These are phyloP conservation scores for Mimumesa dahlbomi DNA, from an alignment of 2,888 invertebrate species.

Conservation along the genomic window DNA sequence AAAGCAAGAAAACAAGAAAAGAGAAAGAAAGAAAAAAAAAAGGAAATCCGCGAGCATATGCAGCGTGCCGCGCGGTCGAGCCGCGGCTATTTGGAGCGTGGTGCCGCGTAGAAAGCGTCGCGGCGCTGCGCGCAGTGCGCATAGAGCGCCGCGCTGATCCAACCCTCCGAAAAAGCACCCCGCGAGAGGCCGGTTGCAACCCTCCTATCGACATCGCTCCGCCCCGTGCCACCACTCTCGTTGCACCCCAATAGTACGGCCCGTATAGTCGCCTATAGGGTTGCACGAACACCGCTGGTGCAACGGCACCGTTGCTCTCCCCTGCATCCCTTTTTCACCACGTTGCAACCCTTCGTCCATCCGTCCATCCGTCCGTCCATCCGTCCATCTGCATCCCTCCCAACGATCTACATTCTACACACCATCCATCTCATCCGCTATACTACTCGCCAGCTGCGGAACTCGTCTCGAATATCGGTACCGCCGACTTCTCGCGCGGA, in stretches of 20 bases:
- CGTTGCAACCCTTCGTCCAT: slow-evolving; percentile 51
- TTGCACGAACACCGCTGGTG: slow-evolving; percentile 56
- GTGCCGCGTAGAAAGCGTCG: not conserved
- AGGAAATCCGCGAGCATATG: not conserved
- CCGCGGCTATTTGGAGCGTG: slow-evolving; percentile 14
- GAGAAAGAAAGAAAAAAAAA: too few relatives aligned
- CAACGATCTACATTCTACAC: slow-evolving; percentile 54
- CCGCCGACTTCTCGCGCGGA: slow-evolving; percentile 38
- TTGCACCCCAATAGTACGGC: slow-evolving; percentile 57
- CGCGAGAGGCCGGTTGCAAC: slow-evolving; percentile 74
- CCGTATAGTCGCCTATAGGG: slow-evolving; percentile 61
- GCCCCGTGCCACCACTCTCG: slow-evolving; percentile 74
- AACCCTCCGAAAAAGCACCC: slow-evolving; percentile 75
- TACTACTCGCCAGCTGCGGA: slow-evolving; percentile 54
- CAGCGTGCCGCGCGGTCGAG: slow-evolving; percentile 18
- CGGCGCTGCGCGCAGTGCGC: slow-evolving; percentile 61
- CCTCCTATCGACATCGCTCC: slow-evolving; percentile 77
- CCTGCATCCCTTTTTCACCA: slow-evolving; percentile 53
- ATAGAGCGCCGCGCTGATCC: slow-evolving; percentile 73
- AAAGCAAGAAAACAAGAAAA: not conserved
- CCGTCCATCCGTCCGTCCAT: slow-evolving; percentile 39
- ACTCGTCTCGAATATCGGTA: slow-evolving; percentile 48
- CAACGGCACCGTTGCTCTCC: slow-evolving; percentile 46
- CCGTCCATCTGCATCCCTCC: slow-evolving; percentile 53
- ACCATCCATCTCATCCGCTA: slow-evolving; percentile 54